Base-by-base conservation (phyloP, 2,113 vertebrate genomes). In the Megalops atlanticus region DNA sequence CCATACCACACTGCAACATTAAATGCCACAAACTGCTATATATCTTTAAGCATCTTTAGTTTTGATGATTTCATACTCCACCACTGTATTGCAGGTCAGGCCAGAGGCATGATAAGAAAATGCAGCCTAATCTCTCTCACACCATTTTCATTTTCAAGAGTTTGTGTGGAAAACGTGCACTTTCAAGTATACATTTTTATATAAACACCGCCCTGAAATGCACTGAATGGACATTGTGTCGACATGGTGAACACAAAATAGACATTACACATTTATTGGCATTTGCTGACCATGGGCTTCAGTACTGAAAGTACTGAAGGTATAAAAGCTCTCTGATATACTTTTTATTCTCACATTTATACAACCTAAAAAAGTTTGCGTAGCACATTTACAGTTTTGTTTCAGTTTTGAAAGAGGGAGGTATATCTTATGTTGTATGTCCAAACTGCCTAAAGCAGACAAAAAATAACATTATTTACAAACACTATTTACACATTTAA, bases 401-500 rank as follows among this genome's bases (percentile, higher is more conserved):
- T 74, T 54, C 39, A 43, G 16, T 69, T 81, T 76, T 68, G 45
- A 69, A 43, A 47, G 27, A 40, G 18, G 41, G 74, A 71, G 73
- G 73, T 71, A 52, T 73, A n/a, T 52, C 4, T 71, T 71, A n/a
- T 38, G 71, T 47, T 71, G 41, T 76, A 71, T 83, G 72, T 39
- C 39, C 5, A 18, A 47, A 74, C 43, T 49, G 40, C 33, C 35
- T 49, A n/a, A 31, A n/a, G 40, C 11, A 71, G 16, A 71, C 14
- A 54, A 11, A 24, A 80, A 64, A 36, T 64, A 4, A 49, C 33
- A 40, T 18, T 41, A 16, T 39, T 39, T 45, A 47, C 0, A 47
- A 49, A 18, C 2, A 8, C 1, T 39, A 15, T 71, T 71, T 14
- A 27, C 27, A 1, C 14, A 71, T 71, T 71, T 14, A 14, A 27